phyloP scores from a whole-genome alignment of 2,113 vertebrate genomes.

The Odontophorus gujanensis region DNA sequence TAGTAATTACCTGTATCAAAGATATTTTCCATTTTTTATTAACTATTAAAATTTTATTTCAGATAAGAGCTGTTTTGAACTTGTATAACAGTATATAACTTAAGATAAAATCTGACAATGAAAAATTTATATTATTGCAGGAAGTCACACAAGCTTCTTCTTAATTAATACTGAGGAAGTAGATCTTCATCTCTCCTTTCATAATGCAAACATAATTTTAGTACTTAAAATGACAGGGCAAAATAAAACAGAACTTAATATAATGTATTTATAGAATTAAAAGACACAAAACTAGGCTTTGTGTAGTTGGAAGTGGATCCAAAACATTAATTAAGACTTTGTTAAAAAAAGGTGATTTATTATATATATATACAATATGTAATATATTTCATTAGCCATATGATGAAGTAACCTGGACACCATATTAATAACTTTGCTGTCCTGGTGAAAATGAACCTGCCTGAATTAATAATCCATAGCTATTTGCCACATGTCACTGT shows the following conservation, averaged over 20 bases:
- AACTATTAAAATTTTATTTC: not conserved
- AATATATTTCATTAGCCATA: not conserved
- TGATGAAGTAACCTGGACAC: not conserved
- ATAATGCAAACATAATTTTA: not conserved
- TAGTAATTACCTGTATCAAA: not conserved
- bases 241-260: fast-evolving
- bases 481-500: not conserved
- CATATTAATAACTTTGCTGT: not conserved
- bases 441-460: not conserved
- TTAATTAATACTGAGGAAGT: not conserved
- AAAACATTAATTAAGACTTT: not conserved
- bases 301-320: not conserved
- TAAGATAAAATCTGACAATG: not conserved
- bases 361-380: too few relatives aligned
- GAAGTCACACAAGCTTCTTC: not conserved
- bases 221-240: not conserved
- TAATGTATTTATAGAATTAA: not conserved
- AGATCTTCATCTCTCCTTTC: not conserved
- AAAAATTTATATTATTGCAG: not conserved
- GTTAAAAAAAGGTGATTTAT: not conserved
- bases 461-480: not conserved
- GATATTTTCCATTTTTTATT: not conserved
- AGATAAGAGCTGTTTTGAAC: not conserved
- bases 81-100: not conserved
- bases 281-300: not conserved